phyloP scores from a whole-genome alignment of 2,888 invertebrate genomes.

The Tridacna crocea region DNA sequence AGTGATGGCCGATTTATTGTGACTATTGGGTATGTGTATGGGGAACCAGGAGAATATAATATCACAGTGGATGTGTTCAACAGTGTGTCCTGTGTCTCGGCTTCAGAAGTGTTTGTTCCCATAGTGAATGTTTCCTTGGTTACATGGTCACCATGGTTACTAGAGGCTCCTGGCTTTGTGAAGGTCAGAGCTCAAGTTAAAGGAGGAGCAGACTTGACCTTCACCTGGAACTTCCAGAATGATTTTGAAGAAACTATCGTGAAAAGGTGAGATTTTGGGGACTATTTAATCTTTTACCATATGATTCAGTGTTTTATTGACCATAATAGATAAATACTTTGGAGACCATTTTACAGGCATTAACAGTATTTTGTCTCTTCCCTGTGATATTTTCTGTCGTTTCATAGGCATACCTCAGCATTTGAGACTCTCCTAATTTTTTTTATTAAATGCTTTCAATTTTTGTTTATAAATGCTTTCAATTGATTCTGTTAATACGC shows the following conservation, averaged over 20 bases:
- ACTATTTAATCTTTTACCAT: not conserved
- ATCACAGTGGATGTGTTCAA: slow-evolving; percentile 74
- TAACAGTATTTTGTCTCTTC: too few relatives aligned
- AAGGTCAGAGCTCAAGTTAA: slow-evolving; percentile 70
- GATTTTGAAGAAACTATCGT: slow-evolving; percentile 41
- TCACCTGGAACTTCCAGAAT: slow-evolving; percentile 76
- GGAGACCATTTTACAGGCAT: too few relatives aligned
- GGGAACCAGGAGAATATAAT: slow-evolving; percentile 66
- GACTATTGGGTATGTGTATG: slow-evolving; percentile 61
- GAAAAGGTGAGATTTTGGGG: slow-evolving; percentile 31
- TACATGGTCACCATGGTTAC: slow-evolving; percentile 59
- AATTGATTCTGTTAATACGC: too few relatives aligned
- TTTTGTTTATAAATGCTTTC: too few relatives aligned
- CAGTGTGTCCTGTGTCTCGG: slow-evolving; percentile 59
- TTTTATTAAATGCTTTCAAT: too few relatives aligned
- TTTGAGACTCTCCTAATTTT: too few relatives aligned
- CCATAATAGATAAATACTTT: not conserved
- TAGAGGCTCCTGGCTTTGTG: slow-evolving; percentile 62
- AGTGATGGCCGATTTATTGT: slow-evolving; percentile 19
- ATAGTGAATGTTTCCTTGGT: slow-evolving; percentile 66
- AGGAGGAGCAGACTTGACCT: slow-evolving; percentile 74
- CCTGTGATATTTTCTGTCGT: too few relatives aligned
- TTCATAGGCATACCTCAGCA: too few relatives aligned
- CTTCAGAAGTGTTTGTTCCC: slow-evolving; percentile 63
- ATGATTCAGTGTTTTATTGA: not conserved